These are phyloP conservation scores for Papilio demoleus DNA, from an alignment of 2,888 invertebrate species.

Conservation along the genomic window DNA sequence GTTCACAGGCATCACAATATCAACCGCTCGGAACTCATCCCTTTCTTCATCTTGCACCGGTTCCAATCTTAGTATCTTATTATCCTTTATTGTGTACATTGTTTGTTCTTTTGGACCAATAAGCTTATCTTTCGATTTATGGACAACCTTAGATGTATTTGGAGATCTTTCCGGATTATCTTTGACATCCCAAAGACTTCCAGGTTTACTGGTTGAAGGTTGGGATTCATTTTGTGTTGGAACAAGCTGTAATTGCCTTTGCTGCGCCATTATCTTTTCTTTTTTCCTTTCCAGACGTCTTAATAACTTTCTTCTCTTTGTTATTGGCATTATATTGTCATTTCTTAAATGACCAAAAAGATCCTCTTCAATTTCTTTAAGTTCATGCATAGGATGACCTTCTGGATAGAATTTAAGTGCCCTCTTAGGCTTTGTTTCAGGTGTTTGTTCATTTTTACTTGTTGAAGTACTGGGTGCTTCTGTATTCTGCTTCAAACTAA, in stretches of 20 bases:
- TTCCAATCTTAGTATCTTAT: slow-evolving; percentile 76
- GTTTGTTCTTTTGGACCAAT: slow-evolving; percentile 67
- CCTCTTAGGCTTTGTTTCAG: slow-evolving; percentile 52
- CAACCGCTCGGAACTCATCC: slow-evolving; percentile 63
- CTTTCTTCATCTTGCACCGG: slow-evolving; percentile 49
- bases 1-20: slow-evolving; percentile 69
- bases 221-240: slow-evolving; percentile 44
- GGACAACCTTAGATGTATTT: slow-evolving; percentile 34
- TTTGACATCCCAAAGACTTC: slow-evolving; percentile 77
- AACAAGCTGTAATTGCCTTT: slow-evolving; percentile 54
- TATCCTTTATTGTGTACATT: slow-evolving; percentile 79
- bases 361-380: slow-evolving; percentile 77
- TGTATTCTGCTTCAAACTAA: slow-evolving; percentile 50
- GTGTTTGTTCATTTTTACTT: slow-evolving; percentile 50
- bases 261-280: slow-evolving; percentile 58
- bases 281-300: slow-evolving; percentile 75
- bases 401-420: slow-evolving; percentile 63
- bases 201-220: slow-evolving; percentile 50
- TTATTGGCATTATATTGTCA: slow-evolving; percentile 66
- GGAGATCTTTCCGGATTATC: slow-evolving; percentile 52
- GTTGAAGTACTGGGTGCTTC: slow-evolving; percentile 54
- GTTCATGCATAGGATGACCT: slow-evolving; percentile 80
- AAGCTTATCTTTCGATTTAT: slow-evolving; percentile 44
- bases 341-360: slow-evolving; percentile 74
- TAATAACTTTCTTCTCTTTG: slow-evolving; percentile 75